These are phyloP conservation scores for Chloroclystis v-ata DNA, from an alignment of 2,888 invertebrate genomes.

Conservation along the genomic window DNA sequence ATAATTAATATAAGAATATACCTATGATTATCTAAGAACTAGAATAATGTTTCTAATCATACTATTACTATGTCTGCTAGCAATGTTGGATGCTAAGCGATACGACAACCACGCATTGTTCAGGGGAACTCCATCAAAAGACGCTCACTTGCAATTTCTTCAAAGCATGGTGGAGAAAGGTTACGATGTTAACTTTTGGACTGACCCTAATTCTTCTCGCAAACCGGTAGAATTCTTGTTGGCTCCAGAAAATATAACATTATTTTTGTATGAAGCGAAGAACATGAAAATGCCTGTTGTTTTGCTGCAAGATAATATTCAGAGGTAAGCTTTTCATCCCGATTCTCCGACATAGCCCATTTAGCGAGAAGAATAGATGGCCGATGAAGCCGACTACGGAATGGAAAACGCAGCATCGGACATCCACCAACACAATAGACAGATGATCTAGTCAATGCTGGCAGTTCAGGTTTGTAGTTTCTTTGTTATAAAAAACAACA, in stretches of 20 bases:
- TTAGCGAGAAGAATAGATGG: too few relatives aligned
- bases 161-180: background rate
- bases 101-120: constrained; percentile 48
- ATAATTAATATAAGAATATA: too few relatives aligned
- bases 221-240: constrained; percentile 53
- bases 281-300: constrained; percentile 38
- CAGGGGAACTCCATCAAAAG: constrained; percentile 44
- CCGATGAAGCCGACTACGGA: too few relatives aligned
- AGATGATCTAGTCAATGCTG: too few relatives aligned
- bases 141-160: constrained; percentile 41
- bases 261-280: constrained; percentile 37
- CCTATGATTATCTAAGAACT: background rate
- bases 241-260: constrained; percentile 37
- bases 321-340: constrained; percentile 37
- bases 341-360: constrained; percentile 26
- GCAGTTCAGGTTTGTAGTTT: too few relatives aligned
- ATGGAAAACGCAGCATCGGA: too few relatives aligned
- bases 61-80: background rate
- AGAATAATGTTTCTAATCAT: background rate
- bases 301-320: constrained; percentile 49
- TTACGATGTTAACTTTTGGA: constrained; percentile 53
- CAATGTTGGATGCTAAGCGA: background rate
- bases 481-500: too few relatives aligned
- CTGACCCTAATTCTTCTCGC: constrained; percentile 38
- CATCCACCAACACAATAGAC: too few relatives aligned